Percentiles rank a stretch among this genome's conserved stretches.
Conservation (phyloP, 2,888 invertebrate species). For the Eustalomyia histrio region DNA sequence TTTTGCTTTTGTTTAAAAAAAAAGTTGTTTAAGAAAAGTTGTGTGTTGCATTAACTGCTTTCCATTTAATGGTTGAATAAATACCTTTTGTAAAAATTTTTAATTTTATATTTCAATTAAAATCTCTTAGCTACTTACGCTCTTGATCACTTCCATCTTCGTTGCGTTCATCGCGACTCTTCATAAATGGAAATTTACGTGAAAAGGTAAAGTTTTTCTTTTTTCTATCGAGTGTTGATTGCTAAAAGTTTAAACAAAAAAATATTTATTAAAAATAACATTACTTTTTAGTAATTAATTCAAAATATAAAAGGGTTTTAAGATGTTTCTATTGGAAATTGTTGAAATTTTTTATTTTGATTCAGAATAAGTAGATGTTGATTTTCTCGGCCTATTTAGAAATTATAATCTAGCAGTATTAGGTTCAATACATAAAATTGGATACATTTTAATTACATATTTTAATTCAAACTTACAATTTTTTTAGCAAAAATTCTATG, state of each 20-base stretch:
- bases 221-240: constrained; percentile 96
- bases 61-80: constrained; percentile 42
- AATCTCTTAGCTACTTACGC: constrained; percentile 86
- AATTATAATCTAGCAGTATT: no score
- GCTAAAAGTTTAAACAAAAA: constrained; percentile 81
- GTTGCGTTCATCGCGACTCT: constrained; percentile 98
- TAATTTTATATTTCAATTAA: constrained; percentile 36
- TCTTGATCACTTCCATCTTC: constrained; percentile 98
- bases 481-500: no score
- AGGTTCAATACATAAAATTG: no score
- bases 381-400: no score
- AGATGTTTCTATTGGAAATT: no score
- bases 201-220: constrained; percentile 99
- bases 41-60: constrained; percentile 60
- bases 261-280: neutral
- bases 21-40: constrained; percentile 22
- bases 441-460: no score
- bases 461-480: no score
- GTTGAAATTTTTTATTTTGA: no score
- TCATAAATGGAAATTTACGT: constrained; percentile 99
- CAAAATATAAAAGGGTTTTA: no score
- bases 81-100: constrained; percentile 35
- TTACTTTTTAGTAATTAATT: no score
- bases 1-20: constrained; percentile 27
- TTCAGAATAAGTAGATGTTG: no score